Evolutionary conservation across 2,888 invertebrate genomes (phyloP).

Genomic region (Drosophila kambysellisi): DNA sequence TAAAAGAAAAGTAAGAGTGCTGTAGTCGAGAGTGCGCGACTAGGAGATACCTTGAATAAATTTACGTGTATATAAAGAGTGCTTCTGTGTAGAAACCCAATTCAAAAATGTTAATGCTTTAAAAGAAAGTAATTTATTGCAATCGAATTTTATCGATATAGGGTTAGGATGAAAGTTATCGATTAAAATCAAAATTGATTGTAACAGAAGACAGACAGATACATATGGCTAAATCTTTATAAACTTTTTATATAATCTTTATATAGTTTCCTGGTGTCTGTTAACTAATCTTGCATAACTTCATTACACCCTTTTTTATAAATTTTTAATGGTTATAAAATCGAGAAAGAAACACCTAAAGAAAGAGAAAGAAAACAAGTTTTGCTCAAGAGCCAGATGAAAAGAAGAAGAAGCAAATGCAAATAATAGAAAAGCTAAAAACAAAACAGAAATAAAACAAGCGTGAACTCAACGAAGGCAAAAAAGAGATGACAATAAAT

Average conservation of each 20-base stretch:
- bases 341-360: constrained; percentile 22
- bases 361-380: constrained; percentile 44
- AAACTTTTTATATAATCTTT: neutral
- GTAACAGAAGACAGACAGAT: neutral
- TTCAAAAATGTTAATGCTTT: neutral
- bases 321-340: neutral
- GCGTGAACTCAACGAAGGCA: constrained; percentile 52
- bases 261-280: neutral
- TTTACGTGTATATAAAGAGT: neutral
- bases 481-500: constrained; percentile 78
- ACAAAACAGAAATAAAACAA: constrained; percentile 46
- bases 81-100: neutral
- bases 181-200: neutral
- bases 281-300: neutral
- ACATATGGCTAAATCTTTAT: neutral
- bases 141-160: neutral
- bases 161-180: neutral
- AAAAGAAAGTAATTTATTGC: neutral
- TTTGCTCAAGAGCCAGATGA: constrained; percentile 49
- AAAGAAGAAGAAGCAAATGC: constrained; percentile 61
- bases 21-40: neutral
- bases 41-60: neutral
- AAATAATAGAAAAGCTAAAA: constrained; percentile 64
- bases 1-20: neutral
- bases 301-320: neutral